Percentiles rank a stretch among this genome's conserved stretches.
Conservation (phyloP, 1,140 invertebrate species). For the Drosophila sucinea region DNA sequence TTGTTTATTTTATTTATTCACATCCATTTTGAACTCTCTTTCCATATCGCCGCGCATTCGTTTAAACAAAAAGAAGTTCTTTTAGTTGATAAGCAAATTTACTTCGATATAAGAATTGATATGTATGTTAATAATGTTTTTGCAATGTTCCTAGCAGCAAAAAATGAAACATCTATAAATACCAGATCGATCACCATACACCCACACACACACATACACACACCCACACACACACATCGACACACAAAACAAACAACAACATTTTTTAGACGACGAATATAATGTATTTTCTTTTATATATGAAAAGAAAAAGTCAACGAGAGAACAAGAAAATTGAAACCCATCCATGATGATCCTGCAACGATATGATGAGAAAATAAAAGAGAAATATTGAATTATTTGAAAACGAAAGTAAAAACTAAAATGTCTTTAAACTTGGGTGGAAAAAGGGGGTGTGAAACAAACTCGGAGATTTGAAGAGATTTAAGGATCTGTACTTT, state of each 20-base stretch:
- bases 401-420: slow-evolving; percentile 15
- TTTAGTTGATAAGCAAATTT: not conserved
- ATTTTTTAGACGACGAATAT: slow-evolving; percentile 43
- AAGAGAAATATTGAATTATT: slow-evolving; percentile 22
- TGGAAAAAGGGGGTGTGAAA: not conserved
- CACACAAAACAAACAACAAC: not conserved
- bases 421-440: slow-evolving; percentile 19
- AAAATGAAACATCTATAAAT: not conserved
- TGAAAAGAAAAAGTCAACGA: not conserved
- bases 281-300: slow-evolving; percentile 50
- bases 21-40: slow-evolving; percentile 1
- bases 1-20: slow-evolving; percentile 21
- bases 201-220: too few relatives aligned
- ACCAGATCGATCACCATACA: not conserved
- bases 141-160: slow-evolving; percentile 9
- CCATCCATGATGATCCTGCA: not conserved
- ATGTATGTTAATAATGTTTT: not conserved
- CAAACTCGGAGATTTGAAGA: not conserved
- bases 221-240: not conserved
- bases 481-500: too few relatives aligned
- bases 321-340: slow-evolving; percentile 18
- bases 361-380: slow-evolving; percentile 12
- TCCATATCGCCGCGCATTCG: not conserved
- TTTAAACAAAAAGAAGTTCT: not conserved
- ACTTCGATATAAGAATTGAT: not conserved